phyloP scores from a whole-genome alignment of 1,140 invertebrate species.

The Oncopodura yosiiana region DNA sequence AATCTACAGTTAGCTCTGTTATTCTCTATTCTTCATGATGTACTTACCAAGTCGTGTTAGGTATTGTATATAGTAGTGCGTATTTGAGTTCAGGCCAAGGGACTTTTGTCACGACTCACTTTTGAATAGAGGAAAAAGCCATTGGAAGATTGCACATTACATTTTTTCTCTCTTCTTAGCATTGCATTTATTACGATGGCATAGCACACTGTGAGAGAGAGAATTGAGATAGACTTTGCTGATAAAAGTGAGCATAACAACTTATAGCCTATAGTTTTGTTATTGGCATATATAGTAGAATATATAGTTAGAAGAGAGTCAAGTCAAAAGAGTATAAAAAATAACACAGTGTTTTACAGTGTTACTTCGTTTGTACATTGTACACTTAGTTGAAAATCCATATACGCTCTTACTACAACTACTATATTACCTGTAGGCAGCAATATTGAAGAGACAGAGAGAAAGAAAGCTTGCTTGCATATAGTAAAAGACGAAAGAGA shows the following conservation, averaged over 20 bases:
- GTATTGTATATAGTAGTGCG: not conserved
- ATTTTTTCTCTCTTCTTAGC: too few species aligned
- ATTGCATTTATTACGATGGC: too few species aligned
- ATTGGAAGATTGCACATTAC: too few species aligned
- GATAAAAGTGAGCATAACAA: not conserved
- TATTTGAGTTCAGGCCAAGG: not conserved
- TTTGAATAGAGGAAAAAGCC: too few species aligned
- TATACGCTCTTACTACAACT: too few species aligned
- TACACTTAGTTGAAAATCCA: not conserved
- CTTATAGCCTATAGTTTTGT: not conserved
- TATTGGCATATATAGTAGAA: not conserved
- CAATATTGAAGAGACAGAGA: conserved; percentile 1
- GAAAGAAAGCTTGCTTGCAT: not conserved
- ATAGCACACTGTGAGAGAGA: too few species aligned
- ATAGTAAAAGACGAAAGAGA: conserved; percentile 4
- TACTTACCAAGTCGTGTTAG: not conserved
- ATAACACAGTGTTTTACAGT: not conserved
- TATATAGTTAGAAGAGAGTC: not conserved
- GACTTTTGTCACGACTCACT: too few species aligned
- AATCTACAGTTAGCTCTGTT: not conserved
- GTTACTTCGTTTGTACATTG: not conserved
- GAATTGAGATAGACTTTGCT: too few species aligned
- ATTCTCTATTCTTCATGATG: not conserved
- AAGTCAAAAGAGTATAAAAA: not conserved
- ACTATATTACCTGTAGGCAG: too few species aligned